Evolutionary conservation across 2,113 vertebrate species (phyloP), one percentile per base, ranked within the genome.

Genomic region (Rhinolophus sinicus): DNA sequence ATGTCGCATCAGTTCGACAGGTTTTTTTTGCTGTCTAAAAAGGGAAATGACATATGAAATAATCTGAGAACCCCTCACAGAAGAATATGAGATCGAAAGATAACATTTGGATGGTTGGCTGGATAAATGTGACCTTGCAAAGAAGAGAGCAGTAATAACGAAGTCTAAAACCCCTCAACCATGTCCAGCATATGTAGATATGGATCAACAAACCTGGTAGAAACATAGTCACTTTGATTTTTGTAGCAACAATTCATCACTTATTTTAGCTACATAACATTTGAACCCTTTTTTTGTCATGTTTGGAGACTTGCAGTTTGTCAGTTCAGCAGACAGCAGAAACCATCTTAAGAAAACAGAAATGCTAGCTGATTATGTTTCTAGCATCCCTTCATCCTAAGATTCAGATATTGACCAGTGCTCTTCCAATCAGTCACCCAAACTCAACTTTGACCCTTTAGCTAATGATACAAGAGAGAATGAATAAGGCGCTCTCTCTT

Each of bases 151-250:
- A 83, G 30, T 67, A 76, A 58, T 44, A 44, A 60, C n/a, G 12
- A 65, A 89, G 12, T 21, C 35, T 82, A 35, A 89, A 91, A 76
- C 58, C 22, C 44, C 35, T 94, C n/a, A 5, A 76, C n/a, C 52
- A 65, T 65, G 38, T 50, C 83, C 33, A 78, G 30, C 22, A 52
- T 54, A 60, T 24, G 19, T 24, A 70, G 15, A 44, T n/a, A 85
- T 19, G 19, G 8, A 76, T 67, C 58, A 76, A 30, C 8, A 72
- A 89, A 56, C 1, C 30, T 38, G 70, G 6, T 13, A 54, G 38
- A 15, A 73, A 88, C 94, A 82, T 82, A 81, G 38, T 93, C 72
- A 50, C 56, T 90, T 85, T 40, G 26, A 88, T 85, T 82, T n/a
- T 81, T 67, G 0, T 5, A 26, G n/a, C 35, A 64, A 30, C 2